Evolutionary conservation across 92 coral and sea anemone species (phyloP), one percentile per base, ranked within the genome.

Genomic region (Heliopora coerulea): DNA sequence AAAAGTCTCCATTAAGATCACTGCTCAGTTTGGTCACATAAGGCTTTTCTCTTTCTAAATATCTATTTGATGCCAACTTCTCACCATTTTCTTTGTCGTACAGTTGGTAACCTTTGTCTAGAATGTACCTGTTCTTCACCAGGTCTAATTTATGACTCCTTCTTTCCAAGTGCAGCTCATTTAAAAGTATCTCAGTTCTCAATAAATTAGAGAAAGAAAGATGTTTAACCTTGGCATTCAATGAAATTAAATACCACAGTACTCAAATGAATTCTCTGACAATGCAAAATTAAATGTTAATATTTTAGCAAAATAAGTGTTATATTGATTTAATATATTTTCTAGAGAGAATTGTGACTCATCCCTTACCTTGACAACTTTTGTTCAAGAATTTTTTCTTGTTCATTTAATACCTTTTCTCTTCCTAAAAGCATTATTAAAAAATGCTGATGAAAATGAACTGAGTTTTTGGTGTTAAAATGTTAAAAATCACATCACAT

Each of bases 351-450:
- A n/a, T n/a, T n/a, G n/a, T n/a, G n/a, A n/a, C n/a, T n/a, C n/a
- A n/a, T n/a, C n/a, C 44, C 46, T 25, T 84, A 89, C 96, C 96
- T 83, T 49, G 89, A 75, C 25, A 89, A 75, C 82, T 85, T 95
- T 21, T 88, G 89, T 48, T 95, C 95, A 72, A 95, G 50, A 40
- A 80, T n/a, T 69, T 84, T 87, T 62, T 89, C 97, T 65, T 83
- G 80, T 72, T 85, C 89, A 14, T 48, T 33, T n/a, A 89, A 74
- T 15, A 83, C 62, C 78, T 82, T 85, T 59, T 92, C 96, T 65
- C 89, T 78, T 61, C 83, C 96, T 89, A 14, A 42, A 17, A 20
- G 32, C 19, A 1, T 42, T 17, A 18, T 50, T 67, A 9, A 1
- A 17, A 34, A 68, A 68, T 5, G 1, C 10, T 30, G 0, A 11